Evolutionary conservation across 2,113 vertebrate genomes (phyloP), one percentile per base, ranked within the genome.

Genomic region (Lamprologus lemairii): DNA sequence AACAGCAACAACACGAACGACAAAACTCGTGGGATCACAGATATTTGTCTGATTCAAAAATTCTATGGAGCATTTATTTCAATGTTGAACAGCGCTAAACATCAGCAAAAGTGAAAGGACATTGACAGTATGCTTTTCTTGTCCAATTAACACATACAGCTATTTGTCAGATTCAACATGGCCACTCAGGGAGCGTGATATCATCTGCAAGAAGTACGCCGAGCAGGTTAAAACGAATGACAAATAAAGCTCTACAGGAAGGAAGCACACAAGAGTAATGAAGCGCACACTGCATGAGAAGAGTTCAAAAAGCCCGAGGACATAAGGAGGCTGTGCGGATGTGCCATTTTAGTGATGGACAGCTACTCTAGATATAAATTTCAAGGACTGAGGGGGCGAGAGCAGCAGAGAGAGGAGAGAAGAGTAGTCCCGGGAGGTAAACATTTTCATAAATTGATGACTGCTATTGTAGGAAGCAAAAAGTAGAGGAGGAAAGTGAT

Each of bases 321-420:
- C 53, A 63, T 87, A 85, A 87, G 37, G 78, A 92, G 93, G 78
- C 88, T 40, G 83, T 9, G 68, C 23, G 42, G 63, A 65, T 60
- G 68, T 51, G 73, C 83, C 68, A 51, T n/a, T 26, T 75, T 7
- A 54, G 47, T 88, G 91, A 92, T 89, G 92, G 91, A 86, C 90
- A 85, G 87, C 87, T 89, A 73, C 79, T 80, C 83, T 80, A 75
- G 54, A 55, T 82, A 68, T 84, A 88, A 37, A 91, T 80, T 85
- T 94, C 83, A 92, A 93, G 87, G 82, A 71, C 88, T 86, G 91
- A 86, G 89, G 81, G 89, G 85, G 82, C 45, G 82, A 85, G 81
- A 79, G 45, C 78, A 85, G 80, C 23, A 75, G 42, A 28, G 71
- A 58, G 49, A 73, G 83, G 53, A 57, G 53, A 23, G 23, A 63